A percentile compares a stretch with the other conserved stretches of the same genome.
Conservation (phyloP, 2,888 invertebrate species). For the Phymatocera aterrima region DNA sequence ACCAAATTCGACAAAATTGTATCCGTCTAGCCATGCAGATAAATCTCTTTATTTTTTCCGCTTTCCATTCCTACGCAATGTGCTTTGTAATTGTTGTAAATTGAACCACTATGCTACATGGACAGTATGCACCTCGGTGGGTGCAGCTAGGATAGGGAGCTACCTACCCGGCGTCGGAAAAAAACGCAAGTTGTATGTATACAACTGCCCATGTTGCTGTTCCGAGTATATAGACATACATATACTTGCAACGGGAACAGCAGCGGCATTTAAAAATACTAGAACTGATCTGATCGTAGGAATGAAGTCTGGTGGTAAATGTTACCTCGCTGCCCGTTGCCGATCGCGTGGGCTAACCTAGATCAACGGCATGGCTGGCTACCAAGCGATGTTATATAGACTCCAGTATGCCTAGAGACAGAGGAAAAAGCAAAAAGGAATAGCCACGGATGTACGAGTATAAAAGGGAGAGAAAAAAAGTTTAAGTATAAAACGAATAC, state of each 20-base stretch:
- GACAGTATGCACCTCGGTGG: too few relatives aligned
- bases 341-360: slow-evolving; percentile 26
- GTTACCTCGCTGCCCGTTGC: background rate
- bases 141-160: slow-evolving; percentile 4
- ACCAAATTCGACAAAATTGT: too few relatives aligned
- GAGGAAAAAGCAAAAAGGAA: background rate
- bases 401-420: too few relatives aligned
- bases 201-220: background rate
- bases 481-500: background rate
- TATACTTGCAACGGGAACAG: background rate
- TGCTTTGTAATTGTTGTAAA: slow-evolving; percentile 66
- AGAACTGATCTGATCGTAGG: slow-evolving; percentile 8
- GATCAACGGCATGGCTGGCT: background rate
- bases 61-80: slow-evolving; percentile 52
- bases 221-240: background rate
- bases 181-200: background rate
- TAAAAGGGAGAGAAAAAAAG: background rate
- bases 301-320: slow-evolving; percentile 12
- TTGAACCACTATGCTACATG: slow-evolving; percentile 59
- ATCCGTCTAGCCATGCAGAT: too few relatives aligned
- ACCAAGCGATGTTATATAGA: background rate
- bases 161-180: background rate
- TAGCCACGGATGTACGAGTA: background rate
- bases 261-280: slow-evolving; percentile 21
- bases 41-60: background rate